These are phyloP conservation scores for Choristoneura rosaceana DNA, from an alignment of 2,888 invertebrate species.

Conservation along the genomic window DNA sequence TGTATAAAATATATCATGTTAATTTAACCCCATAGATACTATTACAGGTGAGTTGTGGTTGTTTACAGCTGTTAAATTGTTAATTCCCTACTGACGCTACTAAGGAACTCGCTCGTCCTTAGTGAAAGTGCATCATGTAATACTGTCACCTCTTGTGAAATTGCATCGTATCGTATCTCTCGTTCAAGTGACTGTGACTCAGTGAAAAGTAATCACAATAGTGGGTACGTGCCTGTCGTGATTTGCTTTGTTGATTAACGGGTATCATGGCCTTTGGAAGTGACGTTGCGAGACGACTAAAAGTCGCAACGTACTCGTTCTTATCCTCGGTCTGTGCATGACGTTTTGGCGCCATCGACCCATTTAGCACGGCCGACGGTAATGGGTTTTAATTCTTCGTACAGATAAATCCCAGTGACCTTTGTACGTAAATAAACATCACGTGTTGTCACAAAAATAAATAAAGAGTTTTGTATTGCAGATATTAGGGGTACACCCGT, in stretches of 20 bases:
- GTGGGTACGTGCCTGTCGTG: slow-evolving; percentile 49
- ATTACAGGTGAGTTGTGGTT: slow-evolving; percentile 74
- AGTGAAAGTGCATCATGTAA: slow-evolving; percentile 86
- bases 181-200: slow-evolving; percentile 65
- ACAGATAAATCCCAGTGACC: slow-evolving; percentile 66
- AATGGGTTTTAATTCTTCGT: slow-evolving; percentile 71
- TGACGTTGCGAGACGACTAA: slow-evolving; percentile 54
- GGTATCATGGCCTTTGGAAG: slow-evolving; percentile 43
- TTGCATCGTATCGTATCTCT: slow-evolving; percentile 76
- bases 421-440: slow-evolving; percentile 66
- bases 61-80: slow-evolving; percentile 55
- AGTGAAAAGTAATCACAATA: slow-evolving; percentile 61
- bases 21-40: slow-evolving; percentile 78
- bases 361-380: slow-evolving; percentile 77
- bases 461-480: slow-evolving; percentile 67
- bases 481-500: slow-evolving; percentile 81
- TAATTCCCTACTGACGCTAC: slow-evolving; percentile 61
- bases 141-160: slow-evolving; percentile 82
- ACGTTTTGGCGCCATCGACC: slow-evolving; percentile 86
- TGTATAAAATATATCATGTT: slow-evolving; percentile 78
- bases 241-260: slow-evolving; percentile 53
- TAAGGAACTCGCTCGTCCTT: slow-evolving; percentile 68
- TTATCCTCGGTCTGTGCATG: slow-evolving; percentile 63
- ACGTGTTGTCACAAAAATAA: slow-evolving; percentile 53
- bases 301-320: slow-evolving; percentile 50